phyloP scores from a whole-genome alignment of 2,888 invertebrate species.

The Thelaira solivaga region DNA sequence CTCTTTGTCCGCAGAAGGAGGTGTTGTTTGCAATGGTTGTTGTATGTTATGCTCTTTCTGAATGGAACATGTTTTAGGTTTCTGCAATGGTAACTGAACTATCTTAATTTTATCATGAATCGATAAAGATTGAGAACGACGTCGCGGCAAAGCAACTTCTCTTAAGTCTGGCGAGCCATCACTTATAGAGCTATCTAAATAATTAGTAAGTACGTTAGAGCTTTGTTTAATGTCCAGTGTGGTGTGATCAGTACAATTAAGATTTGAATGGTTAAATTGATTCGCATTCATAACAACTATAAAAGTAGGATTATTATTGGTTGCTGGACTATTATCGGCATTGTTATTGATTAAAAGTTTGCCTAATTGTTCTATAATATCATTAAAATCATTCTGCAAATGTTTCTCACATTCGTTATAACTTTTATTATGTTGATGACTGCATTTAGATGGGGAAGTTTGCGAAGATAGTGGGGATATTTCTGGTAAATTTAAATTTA shows the following conservation, averaged over 20 bases:
- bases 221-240: slow-evolving; percentile 21
- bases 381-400: slow-evolving; percentile 63
- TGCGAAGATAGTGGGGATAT: slow-evolving; percentile 44
- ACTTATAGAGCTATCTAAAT: slow-evolving; percentile 48
- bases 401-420: not conserved
- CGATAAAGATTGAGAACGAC: slow-evolving; percentile 69
- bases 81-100: slow-evolving; percentile 52
- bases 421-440: not conserved
- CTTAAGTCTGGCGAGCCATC: slow-evolving; percentile 61
- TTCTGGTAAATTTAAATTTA: slow-evolving; percentile 62
- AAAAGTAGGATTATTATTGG: slow-evolving; percentile 66
- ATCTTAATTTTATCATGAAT: slow-evolving; percentile 67
- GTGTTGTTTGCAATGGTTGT: slow-evolving; percentile 22
- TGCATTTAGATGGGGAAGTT: not conserved
- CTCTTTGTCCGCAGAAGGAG: slow-evolving; percentile 8
- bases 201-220: slow-evolving; percentile 12
- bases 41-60: not conserved
- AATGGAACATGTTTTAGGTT: slow-evolving; percentile 15
- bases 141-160: slow-evolving; percentile 52
- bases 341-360: slow-evolving; percentile 65
- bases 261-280: slow-evolving; percentile 18
- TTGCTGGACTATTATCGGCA: slow-evolving; percentile 6
- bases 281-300: slow-evolving; percentile 69
- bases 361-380: slow-evolving; percentile 68
- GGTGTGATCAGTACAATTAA: not conserved